Conservation (phyloP, 2,888 invertebrate genomes). For the Sarcophaga carnaria region DNA sequence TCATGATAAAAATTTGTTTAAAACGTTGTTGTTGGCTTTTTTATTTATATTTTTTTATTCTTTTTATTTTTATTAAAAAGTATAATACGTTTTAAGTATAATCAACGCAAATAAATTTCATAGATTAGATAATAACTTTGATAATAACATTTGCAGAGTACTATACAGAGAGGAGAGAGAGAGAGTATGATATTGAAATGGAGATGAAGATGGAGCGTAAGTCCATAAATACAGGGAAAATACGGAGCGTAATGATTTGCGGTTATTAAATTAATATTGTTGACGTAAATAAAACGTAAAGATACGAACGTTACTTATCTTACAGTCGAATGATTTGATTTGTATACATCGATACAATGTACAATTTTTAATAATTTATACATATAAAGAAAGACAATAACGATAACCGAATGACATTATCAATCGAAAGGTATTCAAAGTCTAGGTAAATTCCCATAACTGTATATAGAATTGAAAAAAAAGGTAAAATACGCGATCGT, state of each 20-base stretch:
- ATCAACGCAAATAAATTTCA: conserved; percentile 45
- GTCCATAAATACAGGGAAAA: not conserved
- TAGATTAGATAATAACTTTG: conserved; percentile 60
- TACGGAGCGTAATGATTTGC: conserved; percentile 9
- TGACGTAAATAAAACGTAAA: conserved; percentile 12
- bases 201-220: not conserved
- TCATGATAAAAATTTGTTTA: conserved; percentile 47
- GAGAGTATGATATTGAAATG: too few species aligned
- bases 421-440: too few species aligned
- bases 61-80: conserved; percentile 29
- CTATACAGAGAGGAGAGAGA: not conserved
- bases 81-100: conserved; percentile 39
- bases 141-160: conserved; percentile 1
- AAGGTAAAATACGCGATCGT: too few species aligned
- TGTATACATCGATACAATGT: conserved; percentile 7
- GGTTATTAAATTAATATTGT: conserved; percentile 5
- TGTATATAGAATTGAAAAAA: too few species aligned
- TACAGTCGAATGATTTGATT: conserved; percentile 10
- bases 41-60: too few species aligned
- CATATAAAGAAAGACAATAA: too few species aligned
- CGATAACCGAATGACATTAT: too few species aligned
- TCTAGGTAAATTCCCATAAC: too few species aligned
- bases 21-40: not conserved
- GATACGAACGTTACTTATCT: conserved; percentile 21
- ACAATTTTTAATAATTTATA: not conserved